Conservation (phyloP, 2,113 vertebrate species). For the Hippocampus barbouri region DNA sequence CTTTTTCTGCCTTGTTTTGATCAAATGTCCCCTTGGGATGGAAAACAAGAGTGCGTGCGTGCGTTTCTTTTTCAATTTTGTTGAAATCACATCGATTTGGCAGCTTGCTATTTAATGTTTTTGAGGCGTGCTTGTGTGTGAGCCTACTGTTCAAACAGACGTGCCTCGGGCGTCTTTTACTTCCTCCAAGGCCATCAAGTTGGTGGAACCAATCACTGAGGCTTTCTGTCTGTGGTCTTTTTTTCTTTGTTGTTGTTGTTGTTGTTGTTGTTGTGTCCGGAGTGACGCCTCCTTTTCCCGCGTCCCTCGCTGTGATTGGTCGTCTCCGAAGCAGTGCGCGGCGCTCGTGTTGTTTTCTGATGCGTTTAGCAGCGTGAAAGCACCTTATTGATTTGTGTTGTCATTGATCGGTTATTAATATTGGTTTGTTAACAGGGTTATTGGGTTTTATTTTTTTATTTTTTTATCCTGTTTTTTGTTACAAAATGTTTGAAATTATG, state of each 20-base stretch:
- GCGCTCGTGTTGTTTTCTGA: background rate
- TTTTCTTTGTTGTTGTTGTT: background rate
- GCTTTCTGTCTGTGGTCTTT: background rate
- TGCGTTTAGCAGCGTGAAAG: background rate
- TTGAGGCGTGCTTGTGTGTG: background rate
- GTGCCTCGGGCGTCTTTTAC: background rate
- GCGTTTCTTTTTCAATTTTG: background rate
- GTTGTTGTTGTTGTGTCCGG: background rate
- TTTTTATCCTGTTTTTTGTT: background rate
- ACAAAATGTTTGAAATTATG: background rate
- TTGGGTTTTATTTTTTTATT: background rate
- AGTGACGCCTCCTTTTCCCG: background rate
- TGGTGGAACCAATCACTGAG: background rate
- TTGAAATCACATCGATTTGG: background rate
- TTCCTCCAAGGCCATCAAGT: background rate
- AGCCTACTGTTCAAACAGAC: background rate
- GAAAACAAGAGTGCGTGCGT: background rate
- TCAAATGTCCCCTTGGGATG: background rate
- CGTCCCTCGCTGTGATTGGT: background rate
- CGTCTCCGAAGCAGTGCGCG: background rate
- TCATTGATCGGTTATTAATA: background rate
- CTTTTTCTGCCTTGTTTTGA: background rate
- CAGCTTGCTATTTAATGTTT: constrained; percentile 10
- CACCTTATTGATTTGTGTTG: constrained; percentile 10
- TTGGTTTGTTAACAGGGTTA: constrained; percentile 1